These are phyloP conservation scores for Phyllotis vaccarum DNA, from an alignment of 2,797 vertebrate genomes.

Conservation along the genomic window DNA sequence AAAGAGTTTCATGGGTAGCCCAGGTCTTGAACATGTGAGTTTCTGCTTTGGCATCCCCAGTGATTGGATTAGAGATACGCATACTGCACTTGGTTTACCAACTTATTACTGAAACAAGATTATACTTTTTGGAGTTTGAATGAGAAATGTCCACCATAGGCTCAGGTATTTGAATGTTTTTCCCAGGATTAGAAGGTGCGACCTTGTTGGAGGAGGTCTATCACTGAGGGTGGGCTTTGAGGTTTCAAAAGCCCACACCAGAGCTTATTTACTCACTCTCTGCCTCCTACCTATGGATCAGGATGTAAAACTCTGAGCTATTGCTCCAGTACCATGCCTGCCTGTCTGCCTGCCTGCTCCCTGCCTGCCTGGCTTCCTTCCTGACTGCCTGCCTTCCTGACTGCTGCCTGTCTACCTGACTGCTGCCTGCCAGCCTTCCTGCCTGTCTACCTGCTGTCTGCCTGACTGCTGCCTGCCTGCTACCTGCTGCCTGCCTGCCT, in stretches of 20 bases:
- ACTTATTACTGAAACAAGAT: constrained; percentile 66
- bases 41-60: not conserved
- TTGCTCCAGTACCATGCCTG: not conserved
- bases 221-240: not conserved
- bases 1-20: not conserved
- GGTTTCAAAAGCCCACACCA: not conserved
- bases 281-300: not conserved
- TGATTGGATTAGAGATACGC: not conserved
- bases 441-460: too few relatives aligned
- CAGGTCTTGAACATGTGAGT: not conserved
- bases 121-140: constrained; percentile 18
- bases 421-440: not conserved
- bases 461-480: too few relatives aligned
- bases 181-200: not conserved
- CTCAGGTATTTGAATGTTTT: not conserved
- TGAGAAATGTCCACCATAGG: not conserved
- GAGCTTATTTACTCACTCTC: not conserved
- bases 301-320: not conserved
- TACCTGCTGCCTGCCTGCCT: not conserved
- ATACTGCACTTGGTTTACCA: not conserved
- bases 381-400: too few relatives aligned
- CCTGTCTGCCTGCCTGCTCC: not conserved
- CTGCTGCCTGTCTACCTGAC: too few relatives aligned
- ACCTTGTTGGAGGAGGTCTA: not conserved
- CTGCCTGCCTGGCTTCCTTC: not conserved